phyloP scores from a whole-genome alignment of 2,888 invertebrate species.

The Hartigia nigra region DNA sequence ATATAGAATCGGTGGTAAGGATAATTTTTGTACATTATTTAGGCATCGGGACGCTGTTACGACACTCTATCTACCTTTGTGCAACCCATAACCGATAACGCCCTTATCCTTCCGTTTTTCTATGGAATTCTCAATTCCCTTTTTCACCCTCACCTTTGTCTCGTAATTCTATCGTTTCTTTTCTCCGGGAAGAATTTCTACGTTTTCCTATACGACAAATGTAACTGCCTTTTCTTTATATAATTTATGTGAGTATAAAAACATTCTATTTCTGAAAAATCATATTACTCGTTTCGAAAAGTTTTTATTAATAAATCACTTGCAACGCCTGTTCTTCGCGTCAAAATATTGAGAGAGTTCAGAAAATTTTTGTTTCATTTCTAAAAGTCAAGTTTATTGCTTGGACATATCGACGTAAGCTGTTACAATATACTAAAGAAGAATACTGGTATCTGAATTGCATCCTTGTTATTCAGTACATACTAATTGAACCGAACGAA shows the following conservation, averaged over 20 bases:
- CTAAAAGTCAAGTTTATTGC: background rate
- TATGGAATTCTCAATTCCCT: background rate
- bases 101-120: background rate
- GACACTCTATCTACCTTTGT: background rate
- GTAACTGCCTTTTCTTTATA: background rate
- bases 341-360: background rate
- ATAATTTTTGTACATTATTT: background rate
- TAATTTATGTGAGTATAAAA: background rate
- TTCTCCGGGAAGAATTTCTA: background rate
- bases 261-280: background rate
- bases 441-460: background rate
- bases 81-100: background rate
- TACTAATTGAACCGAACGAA: conserved; percentile 10
- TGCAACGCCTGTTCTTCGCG: background rate
- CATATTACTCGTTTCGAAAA: background rate
- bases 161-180: background rate
- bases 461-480: background rate
- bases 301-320: background rate
- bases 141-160: background rate
- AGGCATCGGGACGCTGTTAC: background rate
- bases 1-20: background rate
- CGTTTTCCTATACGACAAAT: background rate
- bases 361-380: background rate
- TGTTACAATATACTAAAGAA: background rate
- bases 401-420: background rate